Percentiles rank a stretch among this genome's conserved stretches.
These are phyloP conservation scores for Menura novaehollandiae DNA, from an alignment of 2,113 vertebrate species.

Conservation along the genomic window DNA sequence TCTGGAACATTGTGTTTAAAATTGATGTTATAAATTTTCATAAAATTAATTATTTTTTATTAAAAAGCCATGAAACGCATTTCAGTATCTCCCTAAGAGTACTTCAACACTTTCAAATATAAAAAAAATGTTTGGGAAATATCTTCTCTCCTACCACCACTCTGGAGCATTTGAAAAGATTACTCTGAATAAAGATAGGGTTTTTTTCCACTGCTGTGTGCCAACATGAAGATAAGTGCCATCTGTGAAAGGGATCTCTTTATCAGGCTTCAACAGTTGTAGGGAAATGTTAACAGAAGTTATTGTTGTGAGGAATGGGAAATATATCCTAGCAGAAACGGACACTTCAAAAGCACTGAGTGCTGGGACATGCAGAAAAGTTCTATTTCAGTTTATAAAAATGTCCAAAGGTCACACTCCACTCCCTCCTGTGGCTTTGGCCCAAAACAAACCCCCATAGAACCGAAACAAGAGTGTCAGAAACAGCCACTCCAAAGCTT, in stretches of 20 bases:
- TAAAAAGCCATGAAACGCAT: background rate
- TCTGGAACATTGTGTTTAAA: background rate
- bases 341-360: background rate
- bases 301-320: background rate
- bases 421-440: background rate
- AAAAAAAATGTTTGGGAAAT: background rate
- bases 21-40: background rate
- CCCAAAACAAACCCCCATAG: background rate
- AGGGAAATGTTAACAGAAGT: background rate
- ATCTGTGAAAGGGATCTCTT: background rate
- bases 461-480: background rate
- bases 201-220: background rate
- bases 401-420: background rate
- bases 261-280: background rate
- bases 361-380: accelerated
- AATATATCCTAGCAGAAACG: background rate
- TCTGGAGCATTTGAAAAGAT: background rate
- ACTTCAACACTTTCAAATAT: background rate
- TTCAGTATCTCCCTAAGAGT: background rate
- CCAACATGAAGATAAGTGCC: background rate
- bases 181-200: accelerated
- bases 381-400: background rate
- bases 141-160: background rate
- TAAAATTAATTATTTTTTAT: background rate
- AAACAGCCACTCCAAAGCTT: background rate